These are phyloP conservation scores for Parnassius orleans DNA, from an alignment of 2,888 invertebrate genomes.

Conservation along the genomic window DNA sequence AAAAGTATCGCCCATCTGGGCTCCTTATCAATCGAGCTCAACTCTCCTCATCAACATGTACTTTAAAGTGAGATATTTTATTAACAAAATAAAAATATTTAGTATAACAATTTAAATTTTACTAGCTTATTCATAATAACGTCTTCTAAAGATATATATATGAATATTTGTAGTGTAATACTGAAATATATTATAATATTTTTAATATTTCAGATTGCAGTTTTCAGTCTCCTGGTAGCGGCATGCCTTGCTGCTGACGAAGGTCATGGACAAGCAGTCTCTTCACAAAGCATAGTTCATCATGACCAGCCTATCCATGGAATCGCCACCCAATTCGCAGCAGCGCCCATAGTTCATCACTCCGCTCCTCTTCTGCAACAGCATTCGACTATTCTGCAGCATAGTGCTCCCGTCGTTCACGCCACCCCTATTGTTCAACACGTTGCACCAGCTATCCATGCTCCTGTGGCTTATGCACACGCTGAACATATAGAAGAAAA, in stretches of 20 bases:
- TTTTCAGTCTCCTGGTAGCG: conserved; percentile 66
- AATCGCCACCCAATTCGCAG: conserved; percentile 42
- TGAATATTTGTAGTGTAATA: no score
- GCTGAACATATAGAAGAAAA: conserved; percentile 44
- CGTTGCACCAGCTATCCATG: conserved; percentile 41
- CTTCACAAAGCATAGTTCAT: conserved; percentile 68
- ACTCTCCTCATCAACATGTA: conserved; percentile 65
- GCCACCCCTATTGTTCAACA: conserved; percentile 44
- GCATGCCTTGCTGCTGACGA: conserved; percentile 59
- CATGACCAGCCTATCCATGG: conserved; percentile 61
- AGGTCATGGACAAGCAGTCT: conserved; percentile 58
- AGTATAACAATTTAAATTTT: no score
- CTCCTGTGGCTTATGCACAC: conserved; percentile 45
- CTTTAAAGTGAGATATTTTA: conserved; percentile 61
- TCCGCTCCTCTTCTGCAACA: conserved; percentile 42
- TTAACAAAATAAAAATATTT: neutral
- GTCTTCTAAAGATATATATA: no score
- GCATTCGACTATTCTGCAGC: conserved; percentile 32
- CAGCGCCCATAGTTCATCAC: conserved; percentile 36
- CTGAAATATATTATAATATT: neutral
- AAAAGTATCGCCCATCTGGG: conserved; percentile 63
- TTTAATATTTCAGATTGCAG: conserved; percentile 56
- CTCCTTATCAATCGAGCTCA: conserved; percentile 64
- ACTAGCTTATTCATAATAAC: no score
- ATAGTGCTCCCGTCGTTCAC: conserved; percentile 44